A percentile compares a stretch with the other conserved stretches of the same genome.
These are phyloP conservation scores for Clarias macrocephalus DNA, from an alignment of 2,113 vertebrate species.

Conservation along the genomic window DNA sequence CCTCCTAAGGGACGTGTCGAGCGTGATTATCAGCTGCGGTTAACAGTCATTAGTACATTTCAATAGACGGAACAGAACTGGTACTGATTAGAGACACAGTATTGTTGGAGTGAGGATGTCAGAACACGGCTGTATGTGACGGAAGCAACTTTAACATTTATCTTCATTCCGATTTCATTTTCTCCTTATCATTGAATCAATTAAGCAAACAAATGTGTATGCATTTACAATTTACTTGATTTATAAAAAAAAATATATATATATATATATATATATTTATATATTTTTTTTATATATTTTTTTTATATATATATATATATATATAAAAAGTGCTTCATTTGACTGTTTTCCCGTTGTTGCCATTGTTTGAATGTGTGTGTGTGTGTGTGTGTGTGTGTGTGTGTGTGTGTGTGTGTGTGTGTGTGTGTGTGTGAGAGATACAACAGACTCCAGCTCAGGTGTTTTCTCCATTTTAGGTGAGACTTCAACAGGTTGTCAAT, in stretches of 20 bases:
- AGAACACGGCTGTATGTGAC: not conserved
- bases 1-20: not conserved
- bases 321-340: not conserved
- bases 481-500: slow-evolving; percentile 40
- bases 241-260: too few species aligned
- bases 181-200: not conserved
- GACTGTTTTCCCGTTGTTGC: not conserved
- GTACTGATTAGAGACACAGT: not conserved
- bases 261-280: too few species aligned
- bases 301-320: too few species aligned
- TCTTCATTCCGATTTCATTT: not conserved
- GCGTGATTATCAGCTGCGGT: not conserved
- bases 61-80: not conserved
- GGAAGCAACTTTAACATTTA: not conserved
- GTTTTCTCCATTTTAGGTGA: slow-evolving; percentile 22
- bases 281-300: too few species aligned
- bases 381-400: not conserved
- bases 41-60: slow-evolving; percentile 5
- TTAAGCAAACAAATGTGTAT: not conserved
- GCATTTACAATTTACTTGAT: not conserved
- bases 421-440: not conserved
- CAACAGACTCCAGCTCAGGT: not conserved
- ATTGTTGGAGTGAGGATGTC: not conserved
- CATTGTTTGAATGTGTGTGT: not conserved
- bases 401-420: not conserved